These are phyloP conservation scores for Erythrolamprus reginae DNA, from an alignment of 2,113 vertebrate genomes.

Conservation along the genomic window DNA sequence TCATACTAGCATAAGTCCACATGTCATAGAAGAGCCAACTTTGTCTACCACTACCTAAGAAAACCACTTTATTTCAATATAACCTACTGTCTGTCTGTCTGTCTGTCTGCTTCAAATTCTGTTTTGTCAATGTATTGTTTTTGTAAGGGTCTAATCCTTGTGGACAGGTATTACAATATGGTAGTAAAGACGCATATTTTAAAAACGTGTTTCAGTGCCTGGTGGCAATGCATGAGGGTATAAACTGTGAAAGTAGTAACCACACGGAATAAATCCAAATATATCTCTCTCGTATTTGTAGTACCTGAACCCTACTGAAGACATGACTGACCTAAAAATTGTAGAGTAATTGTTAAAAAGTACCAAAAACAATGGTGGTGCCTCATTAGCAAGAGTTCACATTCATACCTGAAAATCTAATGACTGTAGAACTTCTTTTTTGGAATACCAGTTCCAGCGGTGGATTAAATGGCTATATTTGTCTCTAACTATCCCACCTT, in stretches of 20 bases:
- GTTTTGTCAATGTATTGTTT: background rate
- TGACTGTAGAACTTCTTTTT: constrained; percentile 44
- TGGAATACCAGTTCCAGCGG: constrained; percentile 59
- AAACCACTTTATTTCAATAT: background rate
- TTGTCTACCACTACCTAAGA: background rate
- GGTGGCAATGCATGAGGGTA: background rate
- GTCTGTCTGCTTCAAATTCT: background rate
- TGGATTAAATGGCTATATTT: constrained; percentile 45
- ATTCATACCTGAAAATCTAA: constrained; percentile 59
- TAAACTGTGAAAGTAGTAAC: background rate
- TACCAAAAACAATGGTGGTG: background rate
- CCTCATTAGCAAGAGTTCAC: background rate
- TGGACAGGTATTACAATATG: background rate
- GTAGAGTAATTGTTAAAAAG: background rate
- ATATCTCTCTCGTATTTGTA: background rate
- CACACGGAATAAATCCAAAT: background rate
- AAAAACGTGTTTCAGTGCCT: background rate
- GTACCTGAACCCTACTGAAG: background rate
- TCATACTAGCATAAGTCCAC: no score
- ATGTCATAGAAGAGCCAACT: no score
- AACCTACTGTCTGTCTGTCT: background rate
- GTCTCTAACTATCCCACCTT: constrained; percentile 52
- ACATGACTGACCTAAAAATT: background rate
- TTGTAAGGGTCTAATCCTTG: background rate
- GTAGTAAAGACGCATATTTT: background rate